phyloP scores from a whole-genome alignment of 92 coral and sea anemone species.

The Porites lobata region DNA sequence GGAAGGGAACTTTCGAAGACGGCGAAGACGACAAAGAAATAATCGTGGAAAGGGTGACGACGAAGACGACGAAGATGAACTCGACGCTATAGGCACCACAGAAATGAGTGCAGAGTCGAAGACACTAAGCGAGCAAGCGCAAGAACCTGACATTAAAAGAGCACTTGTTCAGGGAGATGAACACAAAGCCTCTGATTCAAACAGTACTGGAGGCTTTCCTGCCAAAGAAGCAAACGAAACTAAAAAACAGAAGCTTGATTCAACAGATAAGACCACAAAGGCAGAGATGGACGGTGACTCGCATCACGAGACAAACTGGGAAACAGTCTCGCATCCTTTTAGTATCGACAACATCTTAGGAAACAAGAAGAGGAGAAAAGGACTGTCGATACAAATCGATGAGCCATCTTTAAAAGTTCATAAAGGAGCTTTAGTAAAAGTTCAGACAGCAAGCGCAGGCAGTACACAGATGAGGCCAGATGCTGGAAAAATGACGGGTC shows the following conservation, averaged over 20 bases:
- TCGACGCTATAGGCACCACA: background rate
- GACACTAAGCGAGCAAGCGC: background rate
- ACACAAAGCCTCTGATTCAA: background rate
- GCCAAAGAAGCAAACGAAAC: background rate
- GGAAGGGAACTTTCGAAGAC: slow-evolving; percentile 95
- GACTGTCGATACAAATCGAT: background rate
- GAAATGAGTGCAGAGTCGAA: slow-evolving; percentile 4
- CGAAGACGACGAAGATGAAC: slow-evolving; percentile 37
- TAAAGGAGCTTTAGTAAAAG: slow-evolving; percentile 20
- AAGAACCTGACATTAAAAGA: background rate
- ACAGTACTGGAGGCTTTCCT: background rate
- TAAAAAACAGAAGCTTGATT: background rate
- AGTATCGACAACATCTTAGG: slow-evolving; percentile 49
- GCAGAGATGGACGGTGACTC: background rate
- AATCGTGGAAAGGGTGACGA: slow-evolving; percentile 41
- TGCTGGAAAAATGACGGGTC: slow-evolving; percentile 14
- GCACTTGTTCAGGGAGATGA: background rate
- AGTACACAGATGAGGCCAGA: slow-evolving; percentile 22
- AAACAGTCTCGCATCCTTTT: slow-evolving; percentile 5
- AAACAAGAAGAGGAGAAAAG: slow-evolving; percentile 20
- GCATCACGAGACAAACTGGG: slow-evolving; percentile 1
- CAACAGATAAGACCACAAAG: background rate
- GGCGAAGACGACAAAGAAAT: slow-evolving; percentile 76
- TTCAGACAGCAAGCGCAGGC: background rate
- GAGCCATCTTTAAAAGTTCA: background rate